Base-by-base conservation (phyloP, 1,140 invertebrate species). In the Globodera rostochiensis region DNA sequence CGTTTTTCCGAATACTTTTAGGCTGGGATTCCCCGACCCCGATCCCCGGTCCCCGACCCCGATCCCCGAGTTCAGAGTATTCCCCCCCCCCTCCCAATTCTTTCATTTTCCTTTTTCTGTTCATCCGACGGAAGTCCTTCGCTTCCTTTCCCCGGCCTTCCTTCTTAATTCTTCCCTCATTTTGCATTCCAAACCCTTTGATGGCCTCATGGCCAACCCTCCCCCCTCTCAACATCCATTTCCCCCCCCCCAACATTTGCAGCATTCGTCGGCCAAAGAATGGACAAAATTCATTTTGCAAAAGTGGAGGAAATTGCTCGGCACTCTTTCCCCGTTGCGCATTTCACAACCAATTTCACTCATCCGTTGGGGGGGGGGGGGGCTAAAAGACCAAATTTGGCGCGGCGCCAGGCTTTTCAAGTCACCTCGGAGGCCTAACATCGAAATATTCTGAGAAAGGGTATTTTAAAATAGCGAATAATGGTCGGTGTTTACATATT, bases 151-250 rank as follows among this genome's bases (percentile, higher is more conserved):
- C n/a, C n/a, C 47, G 13, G 6, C n/a, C n/a, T 13, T 66, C 69
- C 47, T 45, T 47, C 64, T 77, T 15, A 36, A 13, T 53, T 77
- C 67, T 67, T 45, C 15, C 9, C 47, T 77, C 76, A 77, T 77
- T 77, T 77, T 45, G 57, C 45, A 77, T 77, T 67, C 53, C 46
- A 9, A 36, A 45, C 57, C 15, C 8, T 15, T 46, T 45, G 13
- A 36, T 36, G 25, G 25, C 15, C n/a, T 64, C 19, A 6, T 69
- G 57, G n/a, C 60, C 76, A 25, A 47, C 60, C 45, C 15, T 8
- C 13, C 19, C 66, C 45, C n/a, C n/a, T 77, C 25, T 67, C 47
- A 9, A 15, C 69, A 78, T 78, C 69, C 69, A 70, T 78, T 78
- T 67, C 69, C 6, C 25, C 60, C 64, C 36, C 7, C 36, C 66